Percentiles rank a stretch among this genome's conserved stretches.
These are phyloP conservation scores for Megastigmus dorsalis DNA, from an alignment of 2,888 invertebrate genomes.

Conservation along the genomic window DNA sequence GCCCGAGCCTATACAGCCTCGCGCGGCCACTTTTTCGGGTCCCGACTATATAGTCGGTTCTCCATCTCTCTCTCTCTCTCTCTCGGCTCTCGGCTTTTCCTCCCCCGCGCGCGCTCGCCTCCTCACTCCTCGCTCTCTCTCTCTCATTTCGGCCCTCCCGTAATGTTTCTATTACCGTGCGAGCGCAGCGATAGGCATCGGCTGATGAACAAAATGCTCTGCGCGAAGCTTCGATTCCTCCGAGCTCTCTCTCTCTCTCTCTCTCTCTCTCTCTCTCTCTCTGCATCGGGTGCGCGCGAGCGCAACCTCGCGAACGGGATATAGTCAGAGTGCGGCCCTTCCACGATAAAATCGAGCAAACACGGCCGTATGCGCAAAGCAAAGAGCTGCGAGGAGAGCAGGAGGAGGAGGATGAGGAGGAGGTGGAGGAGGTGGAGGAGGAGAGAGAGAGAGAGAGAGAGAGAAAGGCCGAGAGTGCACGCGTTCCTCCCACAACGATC, in stretches of 20 bases:
- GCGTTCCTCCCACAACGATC: slow-evolving; percentile 46
- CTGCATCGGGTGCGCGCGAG: background rate
- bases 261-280: slow-evolving; percentile 14
- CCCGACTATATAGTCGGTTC: no score
- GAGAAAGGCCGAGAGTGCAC: slow-evolving; percentile 40
- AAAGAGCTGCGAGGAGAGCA: slow-evolving; percentile 16
- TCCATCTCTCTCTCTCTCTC: no score
- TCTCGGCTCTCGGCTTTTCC: no score
- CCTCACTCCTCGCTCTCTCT: no score
- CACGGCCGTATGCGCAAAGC: background rate
- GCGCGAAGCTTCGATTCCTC: slow-evolving; percentile 52
- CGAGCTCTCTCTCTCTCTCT: slow-evolving; percentile 57
- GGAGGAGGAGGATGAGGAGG: slow-evolving; percentile 9
- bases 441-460: slow-evolving; percentile 54
- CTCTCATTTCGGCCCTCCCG: no score
- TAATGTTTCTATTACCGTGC: no score
- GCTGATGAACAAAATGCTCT: no score
- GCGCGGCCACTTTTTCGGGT: no score
- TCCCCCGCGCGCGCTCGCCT: no score
- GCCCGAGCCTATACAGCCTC: no score
- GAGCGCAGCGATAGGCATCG: no score
- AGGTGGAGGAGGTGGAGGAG: slow-evolving; percentile 10
- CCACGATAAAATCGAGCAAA: slow-evolving; percentile 50
- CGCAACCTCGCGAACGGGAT: background rate
- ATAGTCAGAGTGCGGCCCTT: no score